Base-by-base conservation (phyloP, 1,140 invertebrate genomes). In the Anadara kagoshimensis region DNA sequence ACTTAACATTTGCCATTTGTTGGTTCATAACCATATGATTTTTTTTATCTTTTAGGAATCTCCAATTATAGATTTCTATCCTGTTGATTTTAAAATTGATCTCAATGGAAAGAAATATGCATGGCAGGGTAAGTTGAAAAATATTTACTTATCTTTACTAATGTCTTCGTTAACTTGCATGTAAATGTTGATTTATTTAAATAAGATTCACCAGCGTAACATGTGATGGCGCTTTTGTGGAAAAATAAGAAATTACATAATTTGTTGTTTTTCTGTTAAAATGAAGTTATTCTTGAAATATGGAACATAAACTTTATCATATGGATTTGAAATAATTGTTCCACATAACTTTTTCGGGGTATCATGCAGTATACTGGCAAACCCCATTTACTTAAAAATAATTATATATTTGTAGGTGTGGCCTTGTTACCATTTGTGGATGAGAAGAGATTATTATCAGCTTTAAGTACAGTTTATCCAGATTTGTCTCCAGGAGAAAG, bases 31-130 rank as follows among this genome's bases (percentile, higher is more conserved):
- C 29, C 29, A 58, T 5, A 7, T 41, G 8, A 8, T 45, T n/a
- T 59, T 26, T 54, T 58, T 43, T 51, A 45, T 62, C 41, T 71
- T 71, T 24, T 63, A 96, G 94, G 93, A 94, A 79, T 99, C 98
- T 0, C 89, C 95, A 0, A 99, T 99, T 56, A 98, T 99, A 78
- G 98, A 99, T 90, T 99, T 99, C 90, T 99, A 99, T 91, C 98
- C 98, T 0, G 94, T 93, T 86, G 96, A 99, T 86, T 99, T 99
- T 88, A 98, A 97, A 90, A 98, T 89, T 73, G 98, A 99, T 91
- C 90, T 99, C 58, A 99, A 99, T 91, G 98, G 98, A 20, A 99
- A 99, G 89, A 99, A 98, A 89, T 99, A 96, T 90, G 98, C 98
- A 62, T 99, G 98, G 98, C 98, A 99, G 91, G 98, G 89, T 88